Base-by-base conservation (phyloP, 2,888 invertebrate genomes). In the Drosophila nigricruria region DNA sequence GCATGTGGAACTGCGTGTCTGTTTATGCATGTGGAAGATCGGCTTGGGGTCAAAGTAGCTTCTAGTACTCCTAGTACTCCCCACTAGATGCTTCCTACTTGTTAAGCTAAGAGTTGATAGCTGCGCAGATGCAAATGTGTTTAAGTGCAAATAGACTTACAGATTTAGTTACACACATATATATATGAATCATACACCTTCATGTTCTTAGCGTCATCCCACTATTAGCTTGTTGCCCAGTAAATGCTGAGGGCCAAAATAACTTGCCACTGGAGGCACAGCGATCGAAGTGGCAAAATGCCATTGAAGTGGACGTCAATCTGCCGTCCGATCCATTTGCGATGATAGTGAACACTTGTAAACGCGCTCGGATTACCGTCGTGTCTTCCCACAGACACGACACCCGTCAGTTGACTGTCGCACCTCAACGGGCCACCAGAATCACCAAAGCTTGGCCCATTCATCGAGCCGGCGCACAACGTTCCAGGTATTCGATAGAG, bases 281-380 rank as follows among this genome's bases (percentile, higher is more conserved):
- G 3, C 18, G 47, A 10, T 5, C 8, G 27, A 18, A 49, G n/a
- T 18, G 30, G 6, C 18, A 1, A 12, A 3, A 6, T 6, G 2
- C 47, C 27, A 49, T 3, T 47, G 27, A 3, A n/a, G 1, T 16
- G 0, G 0, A 0, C 0, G 3, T 6, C 0, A 0, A 12, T 3
- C n/a, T 49, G 3, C 5, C 0, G 0, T 4, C 0, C 6, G 30
- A 49, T 49, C 47, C 47, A 49, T 0, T 5, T 1, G 1, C 1
- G 1, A 6, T 18, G 18, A 3, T 12, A 18, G 3, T 0, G 12
- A 18, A 49, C 6, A 49, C 47, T 49, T 18, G 47, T 3, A 12
- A 18, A 49, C 1, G 18, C 30, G 18, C 2, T 12, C 3, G 47
- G 27, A 18, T 3, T 12, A 27, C 27, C 27, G 0, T 0, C 0